These are phyloP conservation scores for Gambusia affinis DNA, from an alignment of 2,113 vertebrate genomes.

Conservation along the genomic window DNA sequence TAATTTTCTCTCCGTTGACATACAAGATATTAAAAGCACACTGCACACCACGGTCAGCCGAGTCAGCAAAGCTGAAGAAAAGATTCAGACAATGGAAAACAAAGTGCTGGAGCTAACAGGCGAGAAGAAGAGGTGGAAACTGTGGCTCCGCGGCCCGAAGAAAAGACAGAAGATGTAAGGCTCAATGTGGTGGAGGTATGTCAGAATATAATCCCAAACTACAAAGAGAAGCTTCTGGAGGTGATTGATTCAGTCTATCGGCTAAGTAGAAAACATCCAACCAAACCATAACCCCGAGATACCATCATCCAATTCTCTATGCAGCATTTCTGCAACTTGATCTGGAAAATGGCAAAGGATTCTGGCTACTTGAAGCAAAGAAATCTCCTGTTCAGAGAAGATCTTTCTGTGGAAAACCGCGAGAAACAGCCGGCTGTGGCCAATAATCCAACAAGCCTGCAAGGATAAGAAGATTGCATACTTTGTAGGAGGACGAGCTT, in stretches of 20 bases:
- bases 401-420: background rate
- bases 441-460: background rate
- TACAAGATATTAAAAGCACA: too few relatives aligned
- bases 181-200: background rate
- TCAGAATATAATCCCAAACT: background rate
- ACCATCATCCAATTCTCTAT: too few relatives aligned
- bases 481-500: background rate
- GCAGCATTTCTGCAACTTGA: background rate
- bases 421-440: background rate
- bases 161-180: background rate
- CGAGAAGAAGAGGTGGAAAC: background rate
- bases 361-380: background rate
- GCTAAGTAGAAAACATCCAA: too few relatives aligned
- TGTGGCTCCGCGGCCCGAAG: background rate
- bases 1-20: too few relatives aligned
- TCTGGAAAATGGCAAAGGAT: constrained; percentile 1
- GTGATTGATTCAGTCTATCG: background rate
- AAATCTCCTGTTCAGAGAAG: background rate
- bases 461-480: background rate
- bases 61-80: background rate
- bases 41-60: background rate
- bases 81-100: background rate
- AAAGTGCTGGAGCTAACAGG: background rate
- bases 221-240: background rate
- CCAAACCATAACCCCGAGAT: too few relatives aligned